Percentiles rank a stretch among this genome's conserved stretches.
phyloP scores from a whole-genome alignment of 2,888 invertebrate species.

The Saturnia pavonia region DNA sequence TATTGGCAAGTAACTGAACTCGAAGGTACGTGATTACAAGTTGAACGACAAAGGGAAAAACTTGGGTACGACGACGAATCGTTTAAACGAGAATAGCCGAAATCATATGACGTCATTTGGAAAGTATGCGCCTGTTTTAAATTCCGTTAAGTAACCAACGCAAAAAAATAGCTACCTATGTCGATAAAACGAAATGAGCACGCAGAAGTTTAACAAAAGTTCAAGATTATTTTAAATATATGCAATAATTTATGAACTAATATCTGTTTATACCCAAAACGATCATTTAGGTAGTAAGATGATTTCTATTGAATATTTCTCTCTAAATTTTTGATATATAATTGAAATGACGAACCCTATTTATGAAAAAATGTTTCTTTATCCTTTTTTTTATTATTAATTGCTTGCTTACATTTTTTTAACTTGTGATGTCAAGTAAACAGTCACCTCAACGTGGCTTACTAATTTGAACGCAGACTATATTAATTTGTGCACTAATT shows the following conservation, averaged over 20 bases:
- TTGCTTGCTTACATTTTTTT: no score
- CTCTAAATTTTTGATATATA: no score
- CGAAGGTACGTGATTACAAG: not conserved
- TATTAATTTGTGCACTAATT: slow-evolving; percentile 44
- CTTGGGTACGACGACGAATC: slow-evolving; percentile 35
- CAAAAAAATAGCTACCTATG: slow-evolving; percentile 31
- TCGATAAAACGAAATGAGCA: slow-evolving; percentile 32
- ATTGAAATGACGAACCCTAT: no score
- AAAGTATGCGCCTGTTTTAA: slow-evolving; percentile 71
- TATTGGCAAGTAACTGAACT: not conserved
- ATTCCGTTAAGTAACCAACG: slow-evolving; percentile 58
- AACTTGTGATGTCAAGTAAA: slow-evolving; percentile 27
- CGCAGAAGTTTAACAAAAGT: not conserved
- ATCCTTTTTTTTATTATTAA: no score
- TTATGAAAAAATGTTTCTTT: no score
- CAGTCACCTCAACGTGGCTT: slow-evolving; percentile 38
- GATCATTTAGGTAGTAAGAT: not conserved
- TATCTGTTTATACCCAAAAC: not conserved
- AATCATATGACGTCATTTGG: slow-evolving; percentile 71
- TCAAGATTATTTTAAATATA: not conserved
- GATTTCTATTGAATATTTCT: not conserved
- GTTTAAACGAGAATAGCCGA: slow-evolving; percentile 51
- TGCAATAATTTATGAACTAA: not conserved
- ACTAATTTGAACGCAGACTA: slow-evolving; percentile 33
- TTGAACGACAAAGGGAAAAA: slow-evolving; percentile 32